Conservation (phyloP, 2,113 vertebrate genomes). For the Mormoops blainvillei region DNA sequence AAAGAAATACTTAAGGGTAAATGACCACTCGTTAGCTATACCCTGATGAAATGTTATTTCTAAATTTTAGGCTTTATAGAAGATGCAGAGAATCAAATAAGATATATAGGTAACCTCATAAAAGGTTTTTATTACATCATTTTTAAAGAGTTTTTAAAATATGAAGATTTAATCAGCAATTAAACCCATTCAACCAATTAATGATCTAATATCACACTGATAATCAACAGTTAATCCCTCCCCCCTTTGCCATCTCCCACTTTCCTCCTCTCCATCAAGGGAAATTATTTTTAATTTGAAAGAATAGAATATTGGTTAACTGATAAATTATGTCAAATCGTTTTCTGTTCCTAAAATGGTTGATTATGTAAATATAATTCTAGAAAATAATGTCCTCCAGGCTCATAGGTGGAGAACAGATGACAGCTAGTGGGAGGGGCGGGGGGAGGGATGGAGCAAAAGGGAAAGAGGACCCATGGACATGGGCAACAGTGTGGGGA, state of each 20-base stretch:
- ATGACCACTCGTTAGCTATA: not conserved
- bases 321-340: not conserved
- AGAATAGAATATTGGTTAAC: not conserved
- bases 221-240: not conserved
- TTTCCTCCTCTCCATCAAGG: not conserved
- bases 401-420: too few relatives aligned
- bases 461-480: too few relatives aligned
- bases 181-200: not conserved
- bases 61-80: not conserved
- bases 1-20: not conserved
- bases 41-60: not conserved
- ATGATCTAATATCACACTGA: not conserved
- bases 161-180: not conserved
- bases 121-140: not conserved
- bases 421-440: too few relatives aligned
- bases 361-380: not conserved
- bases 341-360: not conserved
- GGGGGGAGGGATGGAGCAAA: too few relatives aligned
- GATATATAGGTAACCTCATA: not conserved
- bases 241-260: not conserved
- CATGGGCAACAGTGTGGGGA: too few relatives aligned
- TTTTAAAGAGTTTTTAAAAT: not conserved
- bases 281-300: constrained; percentile 18
- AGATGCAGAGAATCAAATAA: not conserved
- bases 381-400: not conserved